Evolutionary conservation across 2,797 vertebrate genomes (phyloP).

Genomic region (Lateolabrax maculatus): DNA sequence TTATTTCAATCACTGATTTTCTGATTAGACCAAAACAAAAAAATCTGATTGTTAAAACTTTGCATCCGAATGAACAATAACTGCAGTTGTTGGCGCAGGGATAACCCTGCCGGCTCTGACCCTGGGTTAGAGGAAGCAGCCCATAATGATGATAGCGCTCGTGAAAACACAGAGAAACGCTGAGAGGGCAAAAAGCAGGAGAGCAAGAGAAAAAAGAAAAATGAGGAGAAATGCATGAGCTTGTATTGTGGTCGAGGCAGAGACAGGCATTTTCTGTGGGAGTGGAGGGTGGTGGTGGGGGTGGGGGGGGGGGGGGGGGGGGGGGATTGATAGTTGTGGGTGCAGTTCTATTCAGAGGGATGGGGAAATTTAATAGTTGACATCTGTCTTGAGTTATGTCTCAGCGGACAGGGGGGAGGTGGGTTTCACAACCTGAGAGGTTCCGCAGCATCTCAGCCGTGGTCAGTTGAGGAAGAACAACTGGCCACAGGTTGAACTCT

Average conservation of each 20-base stretch:
- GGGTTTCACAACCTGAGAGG: conserved; percentile 47
- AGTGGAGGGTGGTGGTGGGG: conserved; percentile 29
- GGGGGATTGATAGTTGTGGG: conserved; percentile 50
- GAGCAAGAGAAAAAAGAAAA: conserved; percentile 57
- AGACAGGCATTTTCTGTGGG: conserved; percentile 70
- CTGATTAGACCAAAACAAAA: background rate
- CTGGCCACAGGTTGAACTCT: conserved; percentile 18
- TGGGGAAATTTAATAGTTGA: conserved; percentile 77
- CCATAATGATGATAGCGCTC: conserved; percentile 72
- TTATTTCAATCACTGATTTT: background rate
- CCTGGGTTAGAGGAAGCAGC: conserved; percentile 74
- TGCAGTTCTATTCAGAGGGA: conserved; percentile 58
- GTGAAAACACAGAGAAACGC: conserved; percentile 78
- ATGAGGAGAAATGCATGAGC: conserved; percentile 68
- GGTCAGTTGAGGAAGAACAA: conserved; percentile 61
- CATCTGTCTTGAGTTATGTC: conserved; percentile 80
- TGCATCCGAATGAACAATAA: conserved; percentile 11
- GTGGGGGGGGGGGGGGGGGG: background rate
- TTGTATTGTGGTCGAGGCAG: conserved; percentile 80
- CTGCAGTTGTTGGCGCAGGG: conserved; percentile 18
- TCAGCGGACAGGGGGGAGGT: conserved; percentile 42
- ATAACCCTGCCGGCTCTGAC: conserved; percentile 68
- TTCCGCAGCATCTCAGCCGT: conserved; percentile 45
- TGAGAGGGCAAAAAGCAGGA: conserved; percentile 76
- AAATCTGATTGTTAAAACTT: background rate